Percentiles rank a stretch among this genome's conserved stretches.
Conservation (phyloP, 2,113 vertebrate species). For the Crotalus tigris region DNA sequence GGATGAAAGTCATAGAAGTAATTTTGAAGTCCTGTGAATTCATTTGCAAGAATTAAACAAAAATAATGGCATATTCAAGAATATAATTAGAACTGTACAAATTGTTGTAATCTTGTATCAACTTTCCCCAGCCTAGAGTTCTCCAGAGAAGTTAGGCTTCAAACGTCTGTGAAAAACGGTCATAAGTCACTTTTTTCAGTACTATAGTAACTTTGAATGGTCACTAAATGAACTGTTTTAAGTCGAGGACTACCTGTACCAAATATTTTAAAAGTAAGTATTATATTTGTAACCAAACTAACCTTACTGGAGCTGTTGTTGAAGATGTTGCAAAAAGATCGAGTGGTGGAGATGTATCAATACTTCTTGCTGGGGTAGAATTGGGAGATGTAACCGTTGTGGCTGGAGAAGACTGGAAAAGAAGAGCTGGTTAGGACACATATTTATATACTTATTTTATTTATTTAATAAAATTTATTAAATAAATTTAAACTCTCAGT, state of each 20-base stretch:
- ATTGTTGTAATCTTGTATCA: neutral
- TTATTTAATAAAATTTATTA: neutral
- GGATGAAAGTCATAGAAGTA: neutral
- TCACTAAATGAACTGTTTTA: neutral
- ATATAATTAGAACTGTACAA: neutral
- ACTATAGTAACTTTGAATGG: no score
- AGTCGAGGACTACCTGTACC: neutral
- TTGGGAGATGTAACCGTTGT: conserved; percentile 84
- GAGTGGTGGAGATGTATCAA: conserved; percentile 84
- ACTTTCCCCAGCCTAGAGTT: neutral
- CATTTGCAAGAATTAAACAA: neutral
- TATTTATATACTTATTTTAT: neutral
- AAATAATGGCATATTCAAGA: neutral
- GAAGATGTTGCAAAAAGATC: conserved; percentile 86
- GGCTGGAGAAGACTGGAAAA: conserved; percentile 81
- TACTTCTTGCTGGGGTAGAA: conserved; percentile 90
- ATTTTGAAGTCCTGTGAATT: neutral
- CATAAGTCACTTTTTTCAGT: no score
- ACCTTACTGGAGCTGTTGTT: conserved; percentile 74
- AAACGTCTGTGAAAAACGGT: neutral
- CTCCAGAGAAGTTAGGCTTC: neutral
- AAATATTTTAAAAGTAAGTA: neutral
- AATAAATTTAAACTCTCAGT: neutral
- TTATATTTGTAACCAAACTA: conserved; percentile 32
- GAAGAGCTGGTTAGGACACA: conserved; percentile 42